Base-by-base conservation (phyloP, 2,888 invertebrate genomes). In the Phanerotoma sp. region DNA sequence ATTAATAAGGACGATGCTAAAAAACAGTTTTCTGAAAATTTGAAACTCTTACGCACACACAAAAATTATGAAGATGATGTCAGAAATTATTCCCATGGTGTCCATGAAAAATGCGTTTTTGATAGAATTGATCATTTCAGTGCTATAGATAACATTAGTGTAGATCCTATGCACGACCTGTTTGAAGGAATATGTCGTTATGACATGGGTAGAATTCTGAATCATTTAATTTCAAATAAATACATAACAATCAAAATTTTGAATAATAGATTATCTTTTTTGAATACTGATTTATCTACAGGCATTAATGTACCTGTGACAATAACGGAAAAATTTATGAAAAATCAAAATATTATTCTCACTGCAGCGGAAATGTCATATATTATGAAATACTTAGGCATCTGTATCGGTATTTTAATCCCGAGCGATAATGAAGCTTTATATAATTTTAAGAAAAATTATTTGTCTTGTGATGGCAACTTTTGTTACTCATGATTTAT, bases 101-200 rank as follows among this genome's bases (percentile, higher is more conserved):
- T 66, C 32, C 61, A 62, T 50, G 62, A 65, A 54, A 18, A 48
- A 48, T 67, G 61, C 20, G 44, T 60, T 46, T 64, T 65, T 13
- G 62, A 66, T 58, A n/a, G 22, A 10, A 45, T 67, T 35, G 52
- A 56, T n/a, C 50, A 56, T 18, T 69, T 65, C 61, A 56, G 68
- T 56, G 55, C 66, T 22, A 54, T 58, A 11, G 46, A 61, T 30
- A 68, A 68, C 54, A 61, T 48, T 56, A 51, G 38, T 46, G 58
- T 62, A 25, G 67, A 68, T 54, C 55, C 64, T 25, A 64, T 65
- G 62, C 65, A 67, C 50, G 66, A 68, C 51, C 11, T 67, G 16
- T 51, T 51, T 22, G 54, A 54, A 40, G 54, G 51, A 20, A 48
- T 48, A 13, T 54, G 51, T 44, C 54, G 56, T 9, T 60, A 61